phyloP scores from a whole-genome alignment of 2,888 invertebrate genomes.

The Cephus runcator region DNA sequence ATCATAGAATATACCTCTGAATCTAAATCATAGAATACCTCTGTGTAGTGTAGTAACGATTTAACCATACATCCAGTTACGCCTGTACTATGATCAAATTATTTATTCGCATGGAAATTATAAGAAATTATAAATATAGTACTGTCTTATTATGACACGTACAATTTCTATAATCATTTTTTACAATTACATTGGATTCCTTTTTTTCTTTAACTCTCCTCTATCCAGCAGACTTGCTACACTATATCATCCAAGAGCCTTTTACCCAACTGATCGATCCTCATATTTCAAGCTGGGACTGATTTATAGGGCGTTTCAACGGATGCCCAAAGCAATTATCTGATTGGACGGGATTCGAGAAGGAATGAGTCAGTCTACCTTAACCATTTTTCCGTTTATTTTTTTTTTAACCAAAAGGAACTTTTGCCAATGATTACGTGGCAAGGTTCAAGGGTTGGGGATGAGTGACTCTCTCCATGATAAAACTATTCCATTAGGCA shows the following conservation, averaged over 20 bases:
- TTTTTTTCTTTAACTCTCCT: background rate
- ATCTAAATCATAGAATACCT: background rate
- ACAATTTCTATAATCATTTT: background rate
- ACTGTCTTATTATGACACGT: background rate
- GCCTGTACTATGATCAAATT: background rate
- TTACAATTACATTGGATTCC: background rate
- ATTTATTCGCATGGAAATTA: background rate
- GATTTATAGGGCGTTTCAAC: conserved; percentile 49
- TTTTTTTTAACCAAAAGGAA: background rate
- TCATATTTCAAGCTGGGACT: conserved; percentile 48
- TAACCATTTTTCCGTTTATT: background rate
- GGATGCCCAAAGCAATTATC: conserved; percentile 40
- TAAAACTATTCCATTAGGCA: background rate
- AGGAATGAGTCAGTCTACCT: background rate
- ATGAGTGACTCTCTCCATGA: background rate
- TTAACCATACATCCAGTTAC: background rate
- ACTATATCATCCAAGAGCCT: background rate
- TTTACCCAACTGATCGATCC: conserved; percentile 39
- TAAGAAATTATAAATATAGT: background rate
- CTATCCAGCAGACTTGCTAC: background rate
- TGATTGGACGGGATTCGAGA: background rate
- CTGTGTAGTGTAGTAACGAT: background rate
- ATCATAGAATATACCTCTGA: background rate
- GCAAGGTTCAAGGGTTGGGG: background rate
- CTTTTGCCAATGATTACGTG: background rate